phyloP scores from a whole-genome alignment of 1,140 invertebrate genomes.

The Linepithema humile region DNA sequence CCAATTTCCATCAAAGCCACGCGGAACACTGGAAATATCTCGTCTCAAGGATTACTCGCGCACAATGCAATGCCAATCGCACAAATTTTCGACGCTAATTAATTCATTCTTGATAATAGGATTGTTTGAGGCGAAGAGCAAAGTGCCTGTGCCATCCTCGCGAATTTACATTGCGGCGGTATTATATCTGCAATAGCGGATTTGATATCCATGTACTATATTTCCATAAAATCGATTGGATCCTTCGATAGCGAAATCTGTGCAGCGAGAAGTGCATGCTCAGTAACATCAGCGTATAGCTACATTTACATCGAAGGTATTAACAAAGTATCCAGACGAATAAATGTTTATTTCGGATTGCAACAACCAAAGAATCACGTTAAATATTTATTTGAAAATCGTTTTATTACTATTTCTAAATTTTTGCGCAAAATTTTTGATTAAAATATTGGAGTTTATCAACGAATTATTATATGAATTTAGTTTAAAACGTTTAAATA shows the following conservation, averaged over 20 bases:
- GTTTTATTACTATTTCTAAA: background rate
- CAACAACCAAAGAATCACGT: background rate
- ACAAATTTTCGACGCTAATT: conserved; percentile 26
- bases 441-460: background rate
- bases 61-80: conserved; percentile 10
- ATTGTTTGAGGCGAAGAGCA: conserved; percentile 31
- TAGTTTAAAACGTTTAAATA: background rate
- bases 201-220: conserved; percentile 16
- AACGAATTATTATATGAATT: background rate
- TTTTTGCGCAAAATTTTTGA: background rate
- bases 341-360: background rate
- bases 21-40: background rate
- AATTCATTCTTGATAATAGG: conserved; percentile 9
- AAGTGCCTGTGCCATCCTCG: background rate
- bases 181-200: conserved; percentile 8
- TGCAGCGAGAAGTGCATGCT: background rate
- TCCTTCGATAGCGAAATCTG: conserved; percentile 8
- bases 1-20: background rate
- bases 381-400: background rate
- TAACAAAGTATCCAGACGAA: background rate
- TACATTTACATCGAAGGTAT: background rate
- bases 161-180: conserved; percentile 16
- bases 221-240: conserved; percentile 44
- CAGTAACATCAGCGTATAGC: background rate
- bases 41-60: conserved; percentile 5